Evolutionary conservation across 2,888 invertebrate species (phyloP).

Genomic region (Phymatocera aterrima): DNA sequence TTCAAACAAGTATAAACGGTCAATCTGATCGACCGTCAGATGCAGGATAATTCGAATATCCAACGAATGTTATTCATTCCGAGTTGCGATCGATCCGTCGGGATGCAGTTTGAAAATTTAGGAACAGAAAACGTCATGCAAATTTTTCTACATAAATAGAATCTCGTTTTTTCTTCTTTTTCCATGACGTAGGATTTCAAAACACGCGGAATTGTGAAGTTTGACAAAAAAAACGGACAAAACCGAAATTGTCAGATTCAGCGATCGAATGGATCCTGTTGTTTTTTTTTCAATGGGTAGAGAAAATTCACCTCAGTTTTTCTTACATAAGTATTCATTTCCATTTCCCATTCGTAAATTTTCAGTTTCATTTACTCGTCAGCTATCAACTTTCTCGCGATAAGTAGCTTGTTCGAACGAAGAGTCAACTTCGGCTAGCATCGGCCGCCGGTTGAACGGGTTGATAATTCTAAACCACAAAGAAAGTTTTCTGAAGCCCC

Average conservation of each 20-base stretch:
- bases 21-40: constrained; percentile 10
- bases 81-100: too few relatives aligned
- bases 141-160: too few relatives aligned
- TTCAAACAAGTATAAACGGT: not conserved
- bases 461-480: not conserved
- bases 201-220: too few relatives aligned
- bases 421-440: not conserved
- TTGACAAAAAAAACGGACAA: too few relatives aligned
- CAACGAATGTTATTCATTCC: too few relatives aligned
- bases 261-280: not conserved
- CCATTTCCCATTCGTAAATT: not conserved
- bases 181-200: too few relatives aligned
- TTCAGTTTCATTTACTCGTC: not conserved
- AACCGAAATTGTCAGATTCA: too few relatives aligned
- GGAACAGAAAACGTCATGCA: too few relatives aligned
- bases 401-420: not conserved
- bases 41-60: constrained; percentile 19
- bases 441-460: not conserved
- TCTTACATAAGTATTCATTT: not conserved
- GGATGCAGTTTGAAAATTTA: too few relatives aligned
- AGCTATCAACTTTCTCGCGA: not conserved
- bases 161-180: too few relatives aligned
- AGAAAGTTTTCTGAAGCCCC: constrained; percentile 1
- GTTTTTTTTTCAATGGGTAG: too few relatives aligned
- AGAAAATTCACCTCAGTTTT: too few relatives aligned